phyloP scores from a whole-genome alignment of 2,113 vertebrate species.

The Phylloscopus trochiloides region DNA sequence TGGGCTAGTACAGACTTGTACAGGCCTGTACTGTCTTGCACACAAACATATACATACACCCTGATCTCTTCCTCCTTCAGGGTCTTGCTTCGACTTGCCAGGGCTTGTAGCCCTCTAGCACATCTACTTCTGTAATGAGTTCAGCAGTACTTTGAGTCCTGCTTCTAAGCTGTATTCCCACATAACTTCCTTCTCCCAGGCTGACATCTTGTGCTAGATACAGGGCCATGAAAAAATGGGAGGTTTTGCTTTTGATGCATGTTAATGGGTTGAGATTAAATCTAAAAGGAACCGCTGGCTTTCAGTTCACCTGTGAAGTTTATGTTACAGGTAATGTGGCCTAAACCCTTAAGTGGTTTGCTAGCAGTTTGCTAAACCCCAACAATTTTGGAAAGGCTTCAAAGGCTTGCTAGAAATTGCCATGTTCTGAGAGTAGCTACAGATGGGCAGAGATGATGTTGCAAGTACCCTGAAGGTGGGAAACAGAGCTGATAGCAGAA shows the following conservation, averaged over 20 bases:
- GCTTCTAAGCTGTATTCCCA: too few species aligned
- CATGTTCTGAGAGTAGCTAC: not conserved
- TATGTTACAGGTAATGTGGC: not conserved
- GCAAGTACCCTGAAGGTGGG: not conserved
- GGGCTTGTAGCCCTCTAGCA: too few species aligned
- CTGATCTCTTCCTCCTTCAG: too few species aligned
- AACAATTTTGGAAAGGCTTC: not conserved
- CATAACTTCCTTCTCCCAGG: not conserved
- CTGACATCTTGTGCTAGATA: not conserved
- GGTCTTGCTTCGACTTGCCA: too few species aligned
- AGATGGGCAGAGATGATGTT: not conserved
- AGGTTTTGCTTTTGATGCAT: not conserved
- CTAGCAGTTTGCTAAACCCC: not conserved
- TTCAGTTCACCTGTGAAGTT: not conserved
- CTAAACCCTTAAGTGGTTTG: not conserved
- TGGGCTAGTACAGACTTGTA: too few species aligned
- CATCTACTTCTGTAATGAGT: too few species aligned
- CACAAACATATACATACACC: too few species aligned
- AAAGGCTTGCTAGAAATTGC: not conserved
- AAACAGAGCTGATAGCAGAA: not conserved
- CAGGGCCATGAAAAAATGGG: not conserved
- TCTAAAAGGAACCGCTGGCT: not conserved
- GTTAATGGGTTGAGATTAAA: not conserved
- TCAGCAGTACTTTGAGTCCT: too few species aligned
- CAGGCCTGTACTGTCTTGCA: too few species aligned